phyloP scores from a whole-genome alignment of 2,113 vertebrate genomes.

The Dasypus novemcinctus region DNA sequence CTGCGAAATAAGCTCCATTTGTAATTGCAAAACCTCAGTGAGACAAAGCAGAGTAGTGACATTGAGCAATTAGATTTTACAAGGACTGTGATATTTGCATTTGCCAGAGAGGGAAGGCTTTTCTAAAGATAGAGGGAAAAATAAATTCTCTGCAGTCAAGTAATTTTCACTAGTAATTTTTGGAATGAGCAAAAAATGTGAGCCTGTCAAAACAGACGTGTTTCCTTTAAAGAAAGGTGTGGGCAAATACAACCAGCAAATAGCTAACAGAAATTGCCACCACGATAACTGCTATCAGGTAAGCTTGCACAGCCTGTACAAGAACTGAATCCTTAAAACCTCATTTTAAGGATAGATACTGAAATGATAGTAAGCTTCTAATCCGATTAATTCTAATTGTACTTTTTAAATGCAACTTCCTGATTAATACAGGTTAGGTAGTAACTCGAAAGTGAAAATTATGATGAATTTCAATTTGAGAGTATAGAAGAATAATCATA shows the following conservation, averaged over 20 bases:
- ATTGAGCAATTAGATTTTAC: neutral
- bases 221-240: slow-evolving; percentile 58
- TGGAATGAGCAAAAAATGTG: slow-evolving; percentile 42
- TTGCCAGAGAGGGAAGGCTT: neutral
- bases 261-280: slow-evolving; percentile 41
- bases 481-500: neutral
- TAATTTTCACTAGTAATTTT: slow-evolving; percentile 57
- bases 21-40: neutral
- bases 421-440: slow-evolving; percentile 31
- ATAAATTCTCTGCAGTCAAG: slow-evolving; percentile 51
- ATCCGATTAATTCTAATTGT: slow-evolving; percentile 61
- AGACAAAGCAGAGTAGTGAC: slow-evolving; percentile 23
- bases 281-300: neutral
- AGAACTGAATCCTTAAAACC: slow-evolving; percentile 32
- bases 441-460: slow-evolving; percentile 44
- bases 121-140: slow-evolving; percentile 49
- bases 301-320: neutral
- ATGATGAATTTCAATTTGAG: slow-evolving; percentile 6
- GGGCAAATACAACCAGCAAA: slow-evolving; percentile 50
- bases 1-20: neutral
- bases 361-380: slow-evolving; percentile 11
- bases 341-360: neutral
- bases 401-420: slow-evolving; percentile 43
- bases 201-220: slow-evolving; percentile 63
- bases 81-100: slow-evolving; percentile 28